Evolutionary conservation across 2,113 vertebrate genomes (phyloP).

Genomic region (Tachuris rubrigastra): DNA sequence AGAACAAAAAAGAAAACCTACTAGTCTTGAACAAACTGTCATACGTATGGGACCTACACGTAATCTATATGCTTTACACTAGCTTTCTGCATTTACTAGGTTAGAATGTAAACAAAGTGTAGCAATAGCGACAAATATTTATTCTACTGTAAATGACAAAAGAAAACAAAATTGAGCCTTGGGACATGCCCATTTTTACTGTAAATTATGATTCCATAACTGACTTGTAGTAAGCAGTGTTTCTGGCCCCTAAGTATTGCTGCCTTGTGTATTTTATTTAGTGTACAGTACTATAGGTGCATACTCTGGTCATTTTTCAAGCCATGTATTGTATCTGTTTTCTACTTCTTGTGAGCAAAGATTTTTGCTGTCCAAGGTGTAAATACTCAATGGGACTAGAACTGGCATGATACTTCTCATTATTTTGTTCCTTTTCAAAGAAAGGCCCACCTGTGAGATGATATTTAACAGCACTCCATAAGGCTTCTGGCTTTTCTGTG

Average conservation of each 20-base stretch:
- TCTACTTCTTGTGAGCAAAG: slow-evolving; percentile 88
- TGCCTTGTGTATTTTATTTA: slow-evolving; percentile 89
- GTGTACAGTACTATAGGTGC: slow-evolving; percentile 91
- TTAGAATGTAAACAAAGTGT: slow-evolving; percentile 99
- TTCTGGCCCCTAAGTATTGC: slow-evolving; percentile 89
- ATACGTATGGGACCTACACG: slow-evolving; percentile 99
- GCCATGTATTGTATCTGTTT: slow-evolving; percentile 87
- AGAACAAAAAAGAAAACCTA: slow-evolving; percentile 80
- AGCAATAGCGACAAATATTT: slow-evolving; percentile 99
- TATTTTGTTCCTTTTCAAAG: slow-evolving; percentile 73
- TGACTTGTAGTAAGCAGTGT: slow-evolving; percentile 94
- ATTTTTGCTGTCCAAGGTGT: slow-evolving; percentile 93
- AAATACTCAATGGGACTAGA: slow-evolving; percentile 91
- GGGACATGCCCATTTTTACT: slow-evolving; percentile 97
- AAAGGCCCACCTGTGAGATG: slow-evolving; percentile 77
- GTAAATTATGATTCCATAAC: slow-evolving; percentile 99
- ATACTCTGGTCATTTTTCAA: slow-evolving; percentile 83
- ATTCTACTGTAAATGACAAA: slow-evolving; percentile 99
- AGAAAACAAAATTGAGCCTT: slow-evolving; percentile 96
- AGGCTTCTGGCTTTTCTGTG: slow-evolving; percentile 69
- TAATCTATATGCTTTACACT: slow-evolving; percentile 99
- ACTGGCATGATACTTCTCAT: slow-evolving; percentile 90
- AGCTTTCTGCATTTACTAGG: slow-evolving; percentile 96
- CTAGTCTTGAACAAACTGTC: slow-evolving; percentile 99
- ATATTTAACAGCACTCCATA: slow-evolving; percentile 86